Evolutionary conservation across 2,888 invertebrate species (phyloP).

Genomic region (Drosophila villosipedis): DNA sequence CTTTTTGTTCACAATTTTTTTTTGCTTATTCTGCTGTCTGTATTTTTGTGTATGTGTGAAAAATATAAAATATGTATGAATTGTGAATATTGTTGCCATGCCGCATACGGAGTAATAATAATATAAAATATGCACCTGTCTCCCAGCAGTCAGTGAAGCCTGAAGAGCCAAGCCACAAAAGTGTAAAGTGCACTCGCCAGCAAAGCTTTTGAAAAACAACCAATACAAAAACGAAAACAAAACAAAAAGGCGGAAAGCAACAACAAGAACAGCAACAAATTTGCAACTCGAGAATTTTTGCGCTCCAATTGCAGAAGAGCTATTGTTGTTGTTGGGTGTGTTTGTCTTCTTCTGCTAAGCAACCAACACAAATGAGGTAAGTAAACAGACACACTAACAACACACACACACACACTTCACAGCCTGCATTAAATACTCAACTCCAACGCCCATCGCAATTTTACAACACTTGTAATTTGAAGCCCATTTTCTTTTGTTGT

Average conservation of each 20-base stretch:
- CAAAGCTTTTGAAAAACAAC: conserved; percentile 30
- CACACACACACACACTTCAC: conserved; percentile 9
- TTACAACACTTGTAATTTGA: conserved; percentile 57
- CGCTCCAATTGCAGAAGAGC: conserved; percentile 65
- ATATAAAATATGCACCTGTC: conserved; percentile 47
- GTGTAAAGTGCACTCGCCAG: conserved; percentile 73
- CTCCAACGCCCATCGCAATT: conserved; percentile 14
- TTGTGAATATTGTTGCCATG: conserved; percentile 25
- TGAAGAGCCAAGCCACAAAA: conserved; percentile 77
- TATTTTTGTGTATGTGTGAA: conserved; percentile 7
- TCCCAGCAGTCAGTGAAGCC: conserved; percentile 58
- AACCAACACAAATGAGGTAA: conserved; percentile 78
- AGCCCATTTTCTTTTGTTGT: conserved; percentile 25
- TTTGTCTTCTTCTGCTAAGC: conserved; percentile 51
- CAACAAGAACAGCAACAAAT: conserved; percentile 11
- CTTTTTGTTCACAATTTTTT: conserved; percentile 6
- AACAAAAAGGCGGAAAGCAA: conserved; percentile 26
- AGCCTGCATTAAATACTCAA: conserved; percentile 4
- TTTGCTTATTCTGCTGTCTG: neutral
- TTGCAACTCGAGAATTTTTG: conserved; percentile 65
- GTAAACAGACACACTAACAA: conserved; percentile 12
- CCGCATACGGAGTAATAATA: conserved; percentile 21
- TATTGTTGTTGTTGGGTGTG: conserved; percentile 26
- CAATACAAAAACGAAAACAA: conserved; percentile 27
- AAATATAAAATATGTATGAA: conserved; percentile 8